Base-by-base conservation (phyloP, 2,113 vertebrate genomes). In the Cryptotis parvus region DNA sequence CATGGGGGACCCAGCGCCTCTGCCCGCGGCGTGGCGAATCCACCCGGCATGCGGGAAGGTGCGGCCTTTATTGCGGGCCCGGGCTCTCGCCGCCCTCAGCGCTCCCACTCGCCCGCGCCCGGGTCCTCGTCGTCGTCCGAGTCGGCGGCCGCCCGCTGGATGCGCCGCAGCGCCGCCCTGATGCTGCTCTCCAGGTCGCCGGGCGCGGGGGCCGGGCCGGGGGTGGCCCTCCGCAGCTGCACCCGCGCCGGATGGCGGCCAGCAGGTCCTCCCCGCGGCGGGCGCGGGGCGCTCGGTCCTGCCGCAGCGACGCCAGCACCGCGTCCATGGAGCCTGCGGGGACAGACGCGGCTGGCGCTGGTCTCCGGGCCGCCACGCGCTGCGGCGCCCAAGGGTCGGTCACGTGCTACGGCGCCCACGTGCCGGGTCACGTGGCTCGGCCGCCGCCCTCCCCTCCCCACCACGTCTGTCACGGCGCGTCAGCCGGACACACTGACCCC, bases 121-220 rank as follows among this genome's bases (percentile, higher is more conserved):
- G 90, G 97, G 85, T 98, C 98, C 3, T 76, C 96, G 26, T 97
- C 97, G 6, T 99, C 99, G 22, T 99, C 99, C 0, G 99, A 99
- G 96, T 99, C 99, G 0, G 98, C 97, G 0, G 99, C 98, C 80
- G 99, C 98, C 82, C 98, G 99, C 97, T 99, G 99, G 98, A 99
- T 99, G 96, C 99, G 98, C 97, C 98, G 97, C 96, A 99, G 99
- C 87, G 98, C 99, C 0, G 98, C 99, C 95, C 98, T 98, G 96
- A 99, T 99, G 97, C 99, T 99, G 20, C 93, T 98, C 97, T 99
- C 98, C 15, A 99, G 97, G 87, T 99, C 99, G 0, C 93, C 72
- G 26, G 65, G 90, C 27, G 66, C 95, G 43, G 39, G 84, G 78
- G 93, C 92, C 29, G 45, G 15, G 27, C 94, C 92, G 4, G 49